Percentiles rank a stretch among this genome's conserved stretches.
Evolutionary conservation across 1,140 invertebrate species (phyloP).

Genomic region (Cherax quadricarinatus): DNA sequence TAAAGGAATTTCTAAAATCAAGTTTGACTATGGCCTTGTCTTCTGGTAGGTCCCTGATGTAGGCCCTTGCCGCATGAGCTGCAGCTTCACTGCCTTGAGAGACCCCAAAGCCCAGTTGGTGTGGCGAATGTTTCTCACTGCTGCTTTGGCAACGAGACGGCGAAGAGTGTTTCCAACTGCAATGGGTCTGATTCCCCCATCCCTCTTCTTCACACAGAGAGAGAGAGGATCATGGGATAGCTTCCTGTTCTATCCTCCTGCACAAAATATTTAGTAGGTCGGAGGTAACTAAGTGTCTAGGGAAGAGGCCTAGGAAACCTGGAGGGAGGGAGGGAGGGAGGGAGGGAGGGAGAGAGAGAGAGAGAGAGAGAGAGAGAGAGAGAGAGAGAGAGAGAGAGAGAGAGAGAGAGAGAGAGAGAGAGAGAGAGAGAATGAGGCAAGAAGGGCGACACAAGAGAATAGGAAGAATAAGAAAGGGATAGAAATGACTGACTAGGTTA

Average conservation of each 20-base stretch:
- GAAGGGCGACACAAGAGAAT: not conserved
- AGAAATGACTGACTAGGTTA: not conserved
- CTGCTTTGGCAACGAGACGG: too few species aligned
- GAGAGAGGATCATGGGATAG: not conserved
- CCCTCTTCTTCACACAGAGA: too few species aligned
- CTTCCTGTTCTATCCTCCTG: not conserved
- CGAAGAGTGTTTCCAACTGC: too few species aligned
- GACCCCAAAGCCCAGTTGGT: too few species aligned
- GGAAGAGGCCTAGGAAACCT: not conserved
- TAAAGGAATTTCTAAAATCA: too few species aligned
- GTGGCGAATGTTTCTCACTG: too few species aligned
- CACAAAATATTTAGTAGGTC: slow-evolving; percentile 38
- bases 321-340: not conserved
- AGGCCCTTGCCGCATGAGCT: too few species aligned
- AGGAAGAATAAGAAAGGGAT: not conserved
- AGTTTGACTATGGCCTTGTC: too few species aligned
- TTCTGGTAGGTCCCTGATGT: too few species aligned
- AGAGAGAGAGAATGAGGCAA: not conserved
- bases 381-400: not conserved
- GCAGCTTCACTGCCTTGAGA: too few species aligned
- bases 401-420: not conserved
- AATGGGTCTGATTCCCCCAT: too few species aligned
- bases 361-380: not conserved
- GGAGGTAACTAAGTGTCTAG: not conserved
- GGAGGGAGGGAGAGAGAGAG: not conserved